These are phyloP conservation scores for crab-eating macaque (Macaca fascicularis) DNA, from an alignment of 2,113 vertebrate genomes.

Conservation along the genomic window DNA sequence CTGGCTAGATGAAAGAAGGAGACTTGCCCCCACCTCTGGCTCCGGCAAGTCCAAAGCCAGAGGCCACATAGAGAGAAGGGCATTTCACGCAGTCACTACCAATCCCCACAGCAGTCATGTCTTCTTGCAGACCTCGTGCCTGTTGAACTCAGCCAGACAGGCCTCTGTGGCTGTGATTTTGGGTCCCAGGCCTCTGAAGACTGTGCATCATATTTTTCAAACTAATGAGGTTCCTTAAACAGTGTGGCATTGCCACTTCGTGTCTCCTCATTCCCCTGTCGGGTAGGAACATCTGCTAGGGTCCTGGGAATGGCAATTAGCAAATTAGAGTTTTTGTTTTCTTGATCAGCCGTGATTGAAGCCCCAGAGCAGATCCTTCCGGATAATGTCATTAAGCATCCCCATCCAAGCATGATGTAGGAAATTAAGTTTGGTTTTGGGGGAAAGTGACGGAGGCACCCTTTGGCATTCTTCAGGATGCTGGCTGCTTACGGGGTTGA, in stretches of 20 bases:
- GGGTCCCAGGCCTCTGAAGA: background rate
- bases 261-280: background rate
- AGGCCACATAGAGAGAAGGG: background rate
- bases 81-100: background rate
- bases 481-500: background rate
- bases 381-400: constrained; percentile 2
- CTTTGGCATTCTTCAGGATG: background rate
- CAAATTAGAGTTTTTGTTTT: constrained; percentile 35
- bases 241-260: background rate
- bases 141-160: background rate
- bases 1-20: background rate
- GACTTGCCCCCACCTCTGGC: background rate
- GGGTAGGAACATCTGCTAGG: background rate
- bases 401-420: background rate
- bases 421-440: constrained; percentile 4
- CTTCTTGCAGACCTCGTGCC: background rate
- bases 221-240: background rate
- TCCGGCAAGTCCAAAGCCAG: background rate
- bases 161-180: background rate
- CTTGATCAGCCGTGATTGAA: background rate
- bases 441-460: constrained; percentile 30
- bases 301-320: background rate
- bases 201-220: background rate
- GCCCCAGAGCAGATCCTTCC: background rate
- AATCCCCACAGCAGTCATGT: background rate